Conservation (phyloP, 2,888 invertebrate species). For the Notodromas monacha region DNA sequence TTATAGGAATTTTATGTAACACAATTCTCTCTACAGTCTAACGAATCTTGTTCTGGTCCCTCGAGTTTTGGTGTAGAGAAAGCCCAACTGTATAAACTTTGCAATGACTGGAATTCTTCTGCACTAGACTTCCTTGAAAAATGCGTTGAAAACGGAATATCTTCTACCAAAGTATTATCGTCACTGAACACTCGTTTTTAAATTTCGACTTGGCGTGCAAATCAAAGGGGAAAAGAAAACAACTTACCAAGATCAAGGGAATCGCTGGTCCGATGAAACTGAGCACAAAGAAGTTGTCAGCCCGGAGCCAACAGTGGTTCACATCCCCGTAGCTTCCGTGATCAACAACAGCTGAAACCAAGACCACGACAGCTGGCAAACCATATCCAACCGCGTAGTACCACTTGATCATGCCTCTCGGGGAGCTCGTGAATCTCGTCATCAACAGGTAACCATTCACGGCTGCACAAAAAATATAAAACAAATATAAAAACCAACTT, state of each 20-base stretch:
- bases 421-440: neutral
- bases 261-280: constrained; percentile 72
- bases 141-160: too few relatives aligned
- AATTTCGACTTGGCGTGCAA: too few relatives aligned
- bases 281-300: constrained; percentile 60
- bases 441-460: neutral
- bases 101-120: too few relatives aligned
- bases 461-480: neutral
- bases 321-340: constrained; percentile 13
- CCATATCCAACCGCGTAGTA: constrained; percentile 66
- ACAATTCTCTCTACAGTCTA: too few relatives aligned
- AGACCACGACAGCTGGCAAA: constrained; percentile 41
- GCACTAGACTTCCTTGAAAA: too few relatives aligned
- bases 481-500: constrained; percentile 14
- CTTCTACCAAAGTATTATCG: neutral
- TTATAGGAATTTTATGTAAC: too few relatives aligned
- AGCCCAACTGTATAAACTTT: too few relatives aligned
- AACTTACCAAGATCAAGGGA: constrained; percentile 46
- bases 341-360: constrained; percentile 33
- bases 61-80: too few relatives aligned
- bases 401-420: constrained; percentile 21
- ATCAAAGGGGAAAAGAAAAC: too few relatives aligned
- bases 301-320: constrained; percentile 40
- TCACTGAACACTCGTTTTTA: neutral
- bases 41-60: too few relatives aligned